phyloP scores from a whole-genome alignment of 2,888 invertebrate genomes.

The Congeria kusceri region DNA sequence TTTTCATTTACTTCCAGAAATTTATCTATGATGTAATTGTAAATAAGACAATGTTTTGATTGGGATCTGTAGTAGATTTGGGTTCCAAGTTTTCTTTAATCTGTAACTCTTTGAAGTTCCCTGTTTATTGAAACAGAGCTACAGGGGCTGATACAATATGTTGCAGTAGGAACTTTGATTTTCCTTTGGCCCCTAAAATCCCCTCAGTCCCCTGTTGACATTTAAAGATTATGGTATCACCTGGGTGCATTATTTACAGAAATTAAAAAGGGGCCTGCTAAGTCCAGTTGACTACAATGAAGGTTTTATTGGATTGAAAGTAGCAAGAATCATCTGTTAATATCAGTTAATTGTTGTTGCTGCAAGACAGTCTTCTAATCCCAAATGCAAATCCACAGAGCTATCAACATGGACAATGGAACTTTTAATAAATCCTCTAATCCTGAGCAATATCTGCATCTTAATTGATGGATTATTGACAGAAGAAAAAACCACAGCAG shows the following conservation, averaged over 20 bases:
- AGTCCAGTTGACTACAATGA: background rate
- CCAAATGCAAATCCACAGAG: background rate
- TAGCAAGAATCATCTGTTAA: background rate
- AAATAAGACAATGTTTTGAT: too few relatives aligned
- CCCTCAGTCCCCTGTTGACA: conserved; percentile 18
- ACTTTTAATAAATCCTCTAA: too few relatives aligned
- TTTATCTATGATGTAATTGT: too few relatives aligned
- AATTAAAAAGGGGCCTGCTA: conserved; percentile 5
- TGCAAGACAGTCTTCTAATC: background rate
- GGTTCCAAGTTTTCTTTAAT: background rate
- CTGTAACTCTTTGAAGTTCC: conserved; percentile 16
- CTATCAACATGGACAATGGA: too few relatives aligned
- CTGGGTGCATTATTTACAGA: conserved; percentile 13
- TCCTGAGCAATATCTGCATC: too few relatives aligned
- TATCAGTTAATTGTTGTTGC: background rate
- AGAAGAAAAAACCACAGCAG: too few relatives aligned
- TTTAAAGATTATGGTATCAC: conserved; percentile 5
- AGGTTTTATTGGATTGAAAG: background rate
- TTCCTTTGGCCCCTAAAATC: conserved; percentile 14
- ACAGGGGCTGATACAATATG: background rate
- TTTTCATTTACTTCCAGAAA: too few relatives aligned
- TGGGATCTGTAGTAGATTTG: too few relatives aligned
- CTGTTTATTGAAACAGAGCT: conserved; percentile 7
- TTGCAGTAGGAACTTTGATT: conserved; percentile 16
- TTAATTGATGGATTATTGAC: too few relatives aligned